phyloP scores from a whole-genome alignment of 2,888 invertebrate species.

The Eristalinus aeneus region DNA sequence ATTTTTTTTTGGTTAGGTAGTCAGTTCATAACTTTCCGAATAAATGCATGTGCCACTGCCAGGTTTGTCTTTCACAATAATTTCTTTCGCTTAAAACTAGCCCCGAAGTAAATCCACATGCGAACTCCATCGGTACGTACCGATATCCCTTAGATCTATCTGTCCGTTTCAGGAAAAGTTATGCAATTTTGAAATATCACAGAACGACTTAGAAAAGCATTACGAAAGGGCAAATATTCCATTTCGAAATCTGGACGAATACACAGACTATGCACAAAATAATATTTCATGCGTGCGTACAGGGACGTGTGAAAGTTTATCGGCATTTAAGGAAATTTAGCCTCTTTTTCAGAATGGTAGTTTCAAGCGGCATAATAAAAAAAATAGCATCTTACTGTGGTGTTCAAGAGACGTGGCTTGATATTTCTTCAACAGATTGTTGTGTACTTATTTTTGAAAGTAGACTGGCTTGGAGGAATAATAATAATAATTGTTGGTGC shows the following conservation, averaged over 20 bases:
- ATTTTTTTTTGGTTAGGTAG: too few species aligned
- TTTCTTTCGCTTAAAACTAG: background rate
- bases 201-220: background rate
- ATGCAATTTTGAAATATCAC: background rate
- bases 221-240: background rate
- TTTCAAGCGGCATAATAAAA: too few species aligned
- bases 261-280: background rate
- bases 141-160: background rate
- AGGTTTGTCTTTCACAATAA: background rate
- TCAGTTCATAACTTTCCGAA: too few species aligned
- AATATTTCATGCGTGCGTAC: background rate
- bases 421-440: too few species aligned
- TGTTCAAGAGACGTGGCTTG: too few species aligned
- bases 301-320: background rate
- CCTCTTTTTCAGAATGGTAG: too few species aligned
- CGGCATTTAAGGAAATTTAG: background rate
- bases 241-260: background rate
- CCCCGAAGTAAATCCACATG: background rate
- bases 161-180: background rate
- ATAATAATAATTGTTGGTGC: too few species aligned
- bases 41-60: background rate
- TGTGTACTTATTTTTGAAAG: too few species aligned
- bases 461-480: too few species aligned
- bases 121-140: background rate
- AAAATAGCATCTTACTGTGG: too few species aligned